Base-by-base conservation (phyloP, 2,797 vertebrate species). In the Florisuga fusca region DNA sequence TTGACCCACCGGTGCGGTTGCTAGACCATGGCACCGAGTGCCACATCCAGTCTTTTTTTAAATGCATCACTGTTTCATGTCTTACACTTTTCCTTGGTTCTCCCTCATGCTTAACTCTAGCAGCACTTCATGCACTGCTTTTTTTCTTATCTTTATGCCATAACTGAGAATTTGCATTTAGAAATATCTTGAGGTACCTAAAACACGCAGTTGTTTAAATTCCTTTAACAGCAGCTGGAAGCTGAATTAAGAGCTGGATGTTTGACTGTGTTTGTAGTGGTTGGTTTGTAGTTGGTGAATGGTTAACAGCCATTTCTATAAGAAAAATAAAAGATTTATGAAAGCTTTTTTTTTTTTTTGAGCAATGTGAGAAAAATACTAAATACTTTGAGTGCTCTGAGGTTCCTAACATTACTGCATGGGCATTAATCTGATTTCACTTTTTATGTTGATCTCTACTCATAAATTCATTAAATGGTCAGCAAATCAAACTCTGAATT, bases 401-500 rank as follows among this genome's bases (percentile, higher is more conserved):
- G 84, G 87, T 76, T 89, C 50, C 45, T 62, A 53, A 57, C 43
- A 29, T 63, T 82, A 84, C 51, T 57, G 48, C 6, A 38, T 12
- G 53, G 34, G 19, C 45, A 84, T 91, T 84, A 89, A 79, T 84
- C 45, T 87, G 59, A 88, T 90, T 94, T 88, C 36, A 71, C 23
- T 90, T 91, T 78, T 91, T 74, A 36, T 71, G 63, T 74, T 90
- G 84, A 78, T 93, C 15, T 81, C 64, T 95, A 46, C 80, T 83
- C 31, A 94, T 78, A 92, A 86, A 92, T 84, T 53, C 58, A 76
- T 94, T 72, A 92, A 76, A 66, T 20, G 33, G 75, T 84, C 85
- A 84, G 59, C 61, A 95, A 91, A 94, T 90, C 68, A 67, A 87
- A 79, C 36, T 69, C 82, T 84, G 85, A 95, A 74, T 68, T 31